A percentile compares a stretch with the other conserved stretches of the same genome.
Evolutionary conservation across 2,888 invertebrate genomes (phyloP).

Genomic region (Lepidocyrtinus sp.): DNA sequence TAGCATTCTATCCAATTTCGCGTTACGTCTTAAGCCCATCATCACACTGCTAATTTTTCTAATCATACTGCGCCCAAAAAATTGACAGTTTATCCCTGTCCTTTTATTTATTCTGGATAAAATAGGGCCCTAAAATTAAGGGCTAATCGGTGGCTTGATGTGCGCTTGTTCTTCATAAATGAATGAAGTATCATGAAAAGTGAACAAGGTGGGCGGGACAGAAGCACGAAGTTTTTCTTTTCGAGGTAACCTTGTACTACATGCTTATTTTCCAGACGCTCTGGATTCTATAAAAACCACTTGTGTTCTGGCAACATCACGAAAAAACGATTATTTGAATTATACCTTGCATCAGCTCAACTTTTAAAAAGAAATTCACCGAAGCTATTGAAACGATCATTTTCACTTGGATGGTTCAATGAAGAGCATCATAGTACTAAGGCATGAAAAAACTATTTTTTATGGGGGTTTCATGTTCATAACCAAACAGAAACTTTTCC

Average conservation of each 20-base stretch:
- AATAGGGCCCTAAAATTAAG: no score
- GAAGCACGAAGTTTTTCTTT: background rate
- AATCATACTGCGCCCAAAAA: no score
- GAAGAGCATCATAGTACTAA: background rate
- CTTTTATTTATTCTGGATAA: no score
- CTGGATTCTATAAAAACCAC: background rate
- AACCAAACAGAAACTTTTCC: no score
- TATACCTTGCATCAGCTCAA: background rate
- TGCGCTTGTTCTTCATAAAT: background rate
- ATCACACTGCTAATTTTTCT: no score
- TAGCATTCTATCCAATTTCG: no score
- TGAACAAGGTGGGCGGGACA: constrained; percentile 50
- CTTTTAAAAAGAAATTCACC: background rate
- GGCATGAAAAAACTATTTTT: background rate
- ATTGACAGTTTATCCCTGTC: no score
- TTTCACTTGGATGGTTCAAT: background rate
- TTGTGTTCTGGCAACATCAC: background rate
- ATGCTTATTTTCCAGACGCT: background rate
- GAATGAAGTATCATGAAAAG: constrained; percentile 22
- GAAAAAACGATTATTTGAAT: background rate
- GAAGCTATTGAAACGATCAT: background rate
- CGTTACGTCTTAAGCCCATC: no score
- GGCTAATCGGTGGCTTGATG: background rate
- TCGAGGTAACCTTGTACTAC: background rate
- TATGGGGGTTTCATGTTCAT: background rate